A percentile compares a stretch with the other conserved stretches of the same genome.
Evolutionary conservation across 2,888 invertebrate genomes (phyloP).

Genomic region (Agriotes lineatus): DNA sequence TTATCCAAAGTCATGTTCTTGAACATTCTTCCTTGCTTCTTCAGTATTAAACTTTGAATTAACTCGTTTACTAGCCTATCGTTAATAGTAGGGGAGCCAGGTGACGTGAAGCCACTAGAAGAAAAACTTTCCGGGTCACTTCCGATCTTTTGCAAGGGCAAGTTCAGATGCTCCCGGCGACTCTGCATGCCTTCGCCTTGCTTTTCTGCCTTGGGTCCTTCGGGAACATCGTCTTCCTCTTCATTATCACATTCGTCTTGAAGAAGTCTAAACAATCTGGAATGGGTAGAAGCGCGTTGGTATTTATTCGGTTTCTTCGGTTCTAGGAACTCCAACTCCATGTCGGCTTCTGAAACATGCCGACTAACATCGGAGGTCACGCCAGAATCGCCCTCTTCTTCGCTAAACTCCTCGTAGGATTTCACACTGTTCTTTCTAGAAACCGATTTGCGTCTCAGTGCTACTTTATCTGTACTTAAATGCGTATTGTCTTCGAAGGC

Average conservation of each 20-base stretch:
- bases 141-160: conserved; percentile 67
- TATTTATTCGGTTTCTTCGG: conserved; percentile 70
- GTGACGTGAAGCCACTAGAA: conserved; percentile 69
- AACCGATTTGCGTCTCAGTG: conserved; percentile 16
- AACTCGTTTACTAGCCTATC: conserved; percentile 72
- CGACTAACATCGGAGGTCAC: conserved; percentile 78
- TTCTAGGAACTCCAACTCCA: conserved; percentile 74
- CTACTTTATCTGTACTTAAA: not conserved
- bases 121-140: conserved; percentile 69
- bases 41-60: conserved; percentile 70
- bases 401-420: conserved; percentile 60
- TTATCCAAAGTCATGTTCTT: conserved; percentile 71
- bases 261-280: conserved; percentile 75
- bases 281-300: conserved; percentile 80
- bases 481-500: conserved; percentile 47
- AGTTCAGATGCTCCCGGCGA: conserved; percentile 68
- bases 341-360: conserved; percentile 76
- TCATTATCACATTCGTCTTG: conserved; percentile 71
- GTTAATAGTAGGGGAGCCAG: conserved; percentile 66
- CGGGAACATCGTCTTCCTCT: conserved; percentile 30
- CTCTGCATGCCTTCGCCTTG: conserved; percentile 60
- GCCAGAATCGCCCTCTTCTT: conserved; percentile 78
- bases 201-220: conserved; percentile 19
- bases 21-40: conserved; percentile 69
- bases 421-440: conserved; percentile 47